Conservation (phyloP, 1,140 invertebrate genomes). For the Battus philenor region DNA sequence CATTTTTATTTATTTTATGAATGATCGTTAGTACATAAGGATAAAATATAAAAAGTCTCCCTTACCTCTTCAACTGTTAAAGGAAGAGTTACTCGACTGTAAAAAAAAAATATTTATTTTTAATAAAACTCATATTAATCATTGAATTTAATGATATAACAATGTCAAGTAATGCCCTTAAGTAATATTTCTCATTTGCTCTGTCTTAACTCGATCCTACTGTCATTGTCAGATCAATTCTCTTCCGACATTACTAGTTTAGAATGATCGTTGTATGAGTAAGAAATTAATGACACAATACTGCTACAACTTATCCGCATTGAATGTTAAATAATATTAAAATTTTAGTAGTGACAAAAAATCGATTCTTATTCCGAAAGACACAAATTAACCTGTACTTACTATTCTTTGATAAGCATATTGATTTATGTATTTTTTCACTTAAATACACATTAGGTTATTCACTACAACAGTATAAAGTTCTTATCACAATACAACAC, state of each 20-base stretch:
- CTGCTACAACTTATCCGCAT: no score
- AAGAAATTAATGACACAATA: no score
- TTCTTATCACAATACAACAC: conserved; percentile 67
- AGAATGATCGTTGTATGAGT: no score
- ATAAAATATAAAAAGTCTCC: no score
- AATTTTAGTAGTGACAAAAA: conserved; percentile 43
- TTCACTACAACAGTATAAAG: conserved; percentile 61
- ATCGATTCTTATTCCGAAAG: conserved; percentile 63
- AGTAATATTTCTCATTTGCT: conserved; percentile 22
- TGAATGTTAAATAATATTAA: no score
- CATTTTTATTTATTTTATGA: no score
- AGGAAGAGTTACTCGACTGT: conserved; percentile 67
- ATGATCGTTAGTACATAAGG: no score
- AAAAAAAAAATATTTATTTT: conserved; percentile 47
- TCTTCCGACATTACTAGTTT: conserved; percentile 6
- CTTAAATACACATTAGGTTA: conserved; percentile 72
- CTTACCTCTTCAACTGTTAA: conserved; percentile 71
- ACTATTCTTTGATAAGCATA: conserved; percentile 74
- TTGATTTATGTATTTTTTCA: conserved; percentile 60
- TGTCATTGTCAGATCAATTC: conserved; percentile 39
- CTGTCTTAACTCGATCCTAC: conserved; percentile 36
- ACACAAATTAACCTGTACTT: conserved; percentile 64
- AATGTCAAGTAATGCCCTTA: not conserved
- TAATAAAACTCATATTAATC: conserved; percentile 5
- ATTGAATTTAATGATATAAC: not conserved